phyloP scores from a whole-genome alignment of 2,113 vertebrate genomes.

The Pitta sordida region DNA sequence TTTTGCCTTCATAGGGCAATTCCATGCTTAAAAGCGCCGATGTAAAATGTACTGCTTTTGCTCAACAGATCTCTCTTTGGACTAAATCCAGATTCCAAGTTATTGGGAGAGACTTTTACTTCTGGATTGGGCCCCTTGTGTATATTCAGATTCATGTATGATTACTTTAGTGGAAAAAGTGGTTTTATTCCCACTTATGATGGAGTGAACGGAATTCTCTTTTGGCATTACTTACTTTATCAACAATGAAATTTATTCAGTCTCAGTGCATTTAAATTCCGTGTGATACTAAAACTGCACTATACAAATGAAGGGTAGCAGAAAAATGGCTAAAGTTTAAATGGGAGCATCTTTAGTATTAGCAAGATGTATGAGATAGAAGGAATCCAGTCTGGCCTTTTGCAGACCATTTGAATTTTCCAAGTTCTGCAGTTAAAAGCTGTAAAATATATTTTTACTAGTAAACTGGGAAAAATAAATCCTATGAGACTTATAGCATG shows the following conservation, averaged over 20 bases:
- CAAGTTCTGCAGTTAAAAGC: background rate
- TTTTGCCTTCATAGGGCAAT: background rate
- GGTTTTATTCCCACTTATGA: constrained; percentile 35
- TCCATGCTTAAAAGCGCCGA: background rate
- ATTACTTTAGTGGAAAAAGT: constrained; percentile 50
- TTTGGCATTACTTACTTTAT: constrained; percentile 15
- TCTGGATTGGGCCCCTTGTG: constrained; percentile 17
- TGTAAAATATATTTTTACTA: constrained; percentile 20
- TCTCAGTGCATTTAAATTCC: background rate
- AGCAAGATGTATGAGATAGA: background rate
- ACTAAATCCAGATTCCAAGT: constrained; percentile 6
- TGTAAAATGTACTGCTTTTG: background rate
- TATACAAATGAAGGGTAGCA: background rate
- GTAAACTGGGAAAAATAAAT: constrained; percentile 13
- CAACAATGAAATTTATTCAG: constrained; percentile 27
- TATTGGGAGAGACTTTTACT: constrained; percentile 17
- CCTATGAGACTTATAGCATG: background rate
- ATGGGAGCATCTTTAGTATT: background rate
- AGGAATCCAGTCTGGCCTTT: background rate
- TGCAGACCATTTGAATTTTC: background rate
- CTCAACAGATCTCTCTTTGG: background rate
- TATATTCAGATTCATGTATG: constrained; percentile 24
- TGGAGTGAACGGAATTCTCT: constrained; percentile 16
- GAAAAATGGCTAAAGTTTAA: background rate
- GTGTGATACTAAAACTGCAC: background rate